phyloP scores from a whole-genome alignment of 2,113 vertebrate species.

The Indicator maculatus region DNA sequence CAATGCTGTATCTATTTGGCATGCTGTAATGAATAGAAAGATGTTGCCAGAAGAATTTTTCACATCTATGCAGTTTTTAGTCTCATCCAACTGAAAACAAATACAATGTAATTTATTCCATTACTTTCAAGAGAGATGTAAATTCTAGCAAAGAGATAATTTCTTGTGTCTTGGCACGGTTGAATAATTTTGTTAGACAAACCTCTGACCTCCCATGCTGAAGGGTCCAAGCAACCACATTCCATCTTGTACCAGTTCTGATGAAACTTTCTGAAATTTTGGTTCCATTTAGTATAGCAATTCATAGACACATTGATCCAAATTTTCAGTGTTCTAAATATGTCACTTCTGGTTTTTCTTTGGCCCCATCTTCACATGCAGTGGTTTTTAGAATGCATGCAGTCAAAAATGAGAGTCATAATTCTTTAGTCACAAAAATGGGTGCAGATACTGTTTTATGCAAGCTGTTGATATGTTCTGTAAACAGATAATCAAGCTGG shows the following conservation, averaged over 20 bases:
- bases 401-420: not conserved
- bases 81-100: not conserved
- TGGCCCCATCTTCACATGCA: not conserved
- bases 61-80: not conserved
- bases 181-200: not conserved
- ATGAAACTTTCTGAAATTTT: not conserved
- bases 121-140: not conserved
- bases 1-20: accelerated
- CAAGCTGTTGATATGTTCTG: too few relatives aligned
- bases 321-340: not conserved
- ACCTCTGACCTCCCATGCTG: not conserved
- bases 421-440: too few relatives aligned
- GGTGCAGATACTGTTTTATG: too few relatives aligned
- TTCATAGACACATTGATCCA: not conserved
- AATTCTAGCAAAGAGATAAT: not conserved
- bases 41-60: not conserved
- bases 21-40: not conserved
- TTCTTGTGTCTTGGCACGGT: not conserved
- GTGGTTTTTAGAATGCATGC: not conserved
- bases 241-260: not conserved
- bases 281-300: not conserved
- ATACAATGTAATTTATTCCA: not conserved
- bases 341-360: not conserved
- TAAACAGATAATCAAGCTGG: not conserved
- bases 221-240: not conserved